phyloP scores from a whole-genome alignment of 2,113 vertebrate species.

The Dendropsophus ebraccatus region DNA sequence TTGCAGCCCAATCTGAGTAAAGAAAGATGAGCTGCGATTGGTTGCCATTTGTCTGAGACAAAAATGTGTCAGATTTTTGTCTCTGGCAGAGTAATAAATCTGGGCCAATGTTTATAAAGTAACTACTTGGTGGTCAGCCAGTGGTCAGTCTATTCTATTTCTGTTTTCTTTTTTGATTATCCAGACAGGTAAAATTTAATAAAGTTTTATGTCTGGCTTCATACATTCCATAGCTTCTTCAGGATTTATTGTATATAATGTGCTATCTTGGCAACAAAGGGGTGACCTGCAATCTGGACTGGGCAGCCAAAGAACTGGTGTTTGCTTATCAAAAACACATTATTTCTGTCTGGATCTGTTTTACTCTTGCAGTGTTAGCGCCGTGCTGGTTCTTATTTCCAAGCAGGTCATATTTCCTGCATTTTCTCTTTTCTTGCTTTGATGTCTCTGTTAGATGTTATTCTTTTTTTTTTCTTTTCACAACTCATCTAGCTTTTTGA shows the following conservation, averaged over 20 bases:
- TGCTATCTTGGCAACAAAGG: background rate
- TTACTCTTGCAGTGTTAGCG: background rate
- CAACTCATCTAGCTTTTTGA: constrained; percentile 24
- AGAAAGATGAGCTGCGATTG: too few relatives aligned
- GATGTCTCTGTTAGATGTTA: constrained; percentile 43
- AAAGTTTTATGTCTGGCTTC: too few relatives aligned
- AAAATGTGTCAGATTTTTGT: too few relatives aligned
- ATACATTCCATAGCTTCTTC: background rate
- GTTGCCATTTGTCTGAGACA: too few relatives aligned
- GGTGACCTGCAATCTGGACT: background rate
- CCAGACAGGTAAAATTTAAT: too few relatives aligned
- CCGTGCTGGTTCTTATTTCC: constrained; percentile 21
- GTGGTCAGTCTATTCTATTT: too few relatives aligned
- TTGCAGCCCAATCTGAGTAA: too few relatives aligned
- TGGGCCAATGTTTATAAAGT: too few relatives aligned
- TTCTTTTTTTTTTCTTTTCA: constrained; percentile 23
- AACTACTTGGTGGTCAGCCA: too few relatives aligned
- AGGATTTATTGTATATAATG: background rate
- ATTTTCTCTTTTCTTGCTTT: constrained; percentile 39
- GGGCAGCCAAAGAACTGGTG: background rate
- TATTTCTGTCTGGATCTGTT: background rate
- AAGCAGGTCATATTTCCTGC: constrained; percentile 28
- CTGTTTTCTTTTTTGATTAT: too few relatives aligned
- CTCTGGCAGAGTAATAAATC: too few relatives aligned
- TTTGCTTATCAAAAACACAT: constrained; percentile 1